phyloP scores from a whole-genome alignment of 2,113 vertebrate species.

The Bos javanicus region DNA sequence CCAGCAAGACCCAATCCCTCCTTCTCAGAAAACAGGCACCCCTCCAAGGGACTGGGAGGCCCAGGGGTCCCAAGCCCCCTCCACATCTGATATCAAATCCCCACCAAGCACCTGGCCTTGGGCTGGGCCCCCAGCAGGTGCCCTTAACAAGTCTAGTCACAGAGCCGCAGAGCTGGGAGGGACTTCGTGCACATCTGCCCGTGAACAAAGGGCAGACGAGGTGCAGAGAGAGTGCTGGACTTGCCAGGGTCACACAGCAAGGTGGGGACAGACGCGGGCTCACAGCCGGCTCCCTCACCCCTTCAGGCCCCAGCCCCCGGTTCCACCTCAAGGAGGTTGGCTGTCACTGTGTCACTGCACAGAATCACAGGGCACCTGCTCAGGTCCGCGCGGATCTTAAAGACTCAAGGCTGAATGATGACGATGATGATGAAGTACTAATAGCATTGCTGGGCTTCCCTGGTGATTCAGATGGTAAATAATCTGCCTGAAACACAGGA shows the following conservation, averaged over 20 bases:
- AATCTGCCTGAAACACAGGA: neutral
- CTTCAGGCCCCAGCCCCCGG: neutral
- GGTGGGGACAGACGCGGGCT: no score
- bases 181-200: fast-evolving
- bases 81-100: neutral
- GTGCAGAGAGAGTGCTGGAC: neutral
- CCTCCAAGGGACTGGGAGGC: neutral
- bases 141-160: neutral
- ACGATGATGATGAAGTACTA: fast-evolving
- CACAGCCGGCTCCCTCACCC: neutral
- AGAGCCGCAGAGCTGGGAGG: neutral
- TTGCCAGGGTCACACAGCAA: neutral
- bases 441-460: neutral
- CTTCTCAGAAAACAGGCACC: neutral
- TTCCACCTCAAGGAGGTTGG: neutral
- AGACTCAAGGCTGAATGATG: neutral
- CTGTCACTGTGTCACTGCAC: neutral
- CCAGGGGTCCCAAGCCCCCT: neutral
- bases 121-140: neutral
- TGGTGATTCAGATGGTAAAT: fast-evolving
- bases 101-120: neutral
- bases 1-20: neutral
- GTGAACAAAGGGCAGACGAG: neutral
- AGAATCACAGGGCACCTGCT: neutral
- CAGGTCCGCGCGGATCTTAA: neutral